A percentile compares a stretch with the other conserved stretches of the same genome.
Conservation (phyloP, 23 tunicate species). For the Oikopleura albicans region DNA sequence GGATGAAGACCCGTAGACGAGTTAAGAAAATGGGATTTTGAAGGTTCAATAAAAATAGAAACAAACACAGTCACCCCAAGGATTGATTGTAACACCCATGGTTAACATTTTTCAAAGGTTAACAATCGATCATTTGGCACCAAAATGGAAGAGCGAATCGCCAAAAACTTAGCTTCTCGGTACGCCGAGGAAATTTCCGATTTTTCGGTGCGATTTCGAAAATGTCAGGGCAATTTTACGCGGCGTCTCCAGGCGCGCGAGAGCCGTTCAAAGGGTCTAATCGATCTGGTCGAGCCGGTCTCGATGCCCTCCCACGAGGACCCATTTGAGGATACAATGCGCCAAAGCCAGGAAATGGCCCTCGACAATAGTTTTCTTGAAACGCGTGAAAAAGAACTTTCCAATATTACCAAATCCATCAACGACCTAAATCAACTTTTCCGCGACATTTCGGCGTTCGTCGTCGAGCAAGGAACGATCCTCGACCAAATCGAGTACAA, state of each 20-base stretch:
- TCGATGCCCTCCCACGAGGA: background rate
- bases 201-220: background rate
- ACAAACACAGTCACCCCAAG: too few relatives aligned
- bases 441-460: background rate
- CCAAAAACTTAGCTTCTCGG: background rate
- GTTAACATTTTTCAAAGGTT: too few relatives aligned
- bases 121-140: too few relatives aligned
- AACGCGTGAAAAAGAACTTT: background rate
- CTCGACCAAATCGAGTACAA: background rate
- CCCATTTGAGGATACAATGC: background rate
- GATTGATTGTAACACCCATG: too few relatives aligned
- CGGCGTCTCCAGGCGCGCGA: background rate
- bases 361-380: background rate
- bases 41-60: too few relatives aligned
- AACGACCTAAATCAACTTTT: background rate
- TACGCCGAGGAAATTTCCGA: background rate
- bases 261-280: too few relatives aligned
- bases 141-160: background rate
- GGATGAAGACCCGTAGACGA: too few relatives aligned
- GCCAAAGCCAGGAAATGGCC: background rate
- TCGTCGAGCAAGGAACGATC: background rate
- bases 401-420: background rate
- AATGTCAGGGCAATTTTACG: background rate
- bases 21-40: background rate
- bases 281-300: background rate